Evolutionary conservation across 2,113 vertebrate genomes (phyloP), one percentile per base, ranked within the genome.

Genomic region (Bubo blakistoni): DNA sequence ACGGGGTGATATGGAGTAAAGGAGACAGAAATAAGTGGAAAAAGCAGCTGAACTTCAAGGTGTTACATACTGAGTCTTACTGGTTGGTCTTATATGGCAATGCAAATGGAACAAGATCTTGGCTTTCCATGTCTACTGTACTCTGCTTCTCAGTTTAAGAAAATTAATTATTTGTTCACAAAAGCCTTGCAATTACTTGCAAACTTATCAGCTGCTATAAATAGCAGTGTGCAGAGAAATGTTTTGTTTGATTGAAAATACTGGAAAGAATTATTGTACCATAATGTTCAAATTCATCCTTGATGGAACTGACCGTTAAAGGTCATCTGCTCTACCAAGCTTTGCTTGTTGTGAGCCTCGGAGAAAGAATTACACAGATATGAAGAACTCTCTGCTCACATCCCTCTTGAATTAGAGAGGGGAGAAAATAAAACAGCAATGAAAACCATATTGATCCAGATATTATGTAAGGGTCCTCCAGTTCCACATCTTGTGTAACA

Each of bases 161-260:
- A 95, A 46, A 20, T 47, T 19, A 54, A 78, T 8, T 7, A 81
- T 80, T 91, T 96, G 54, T 81, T 94, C 72, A 86, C 71, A 51
- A 81, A 96, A 92, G 57, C 84, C 65, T 92, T 81, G 79, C 76
- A 89, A 88, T 93, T 95, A 86, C 86, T 49, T 96, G 74, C 54
- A 96, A 96, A 91, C 80, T 81, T 94, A 77, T 25, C 92, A 63
- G 57, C 63, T 96, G 69, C 66, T 96, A 46, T 91, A 46, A 94
- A 87, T 66, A 77, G 88, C 42, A 85, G 27, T 63, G 42, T 93
- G 66, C 76, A 94, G 71, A 72, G 84, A 93, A 95, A 74, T 83
- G 17, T 70, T 96, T 83, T 71, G 40, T 85, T 92, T 79, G 95
- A 81, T 95, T 96, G 87, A 97, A 92, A 97, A 77, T 61, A 52